Base-by-base conservation (phyloP, 2,888 invertebrate species). In the Trypoxylon attenuatum region DNA sequence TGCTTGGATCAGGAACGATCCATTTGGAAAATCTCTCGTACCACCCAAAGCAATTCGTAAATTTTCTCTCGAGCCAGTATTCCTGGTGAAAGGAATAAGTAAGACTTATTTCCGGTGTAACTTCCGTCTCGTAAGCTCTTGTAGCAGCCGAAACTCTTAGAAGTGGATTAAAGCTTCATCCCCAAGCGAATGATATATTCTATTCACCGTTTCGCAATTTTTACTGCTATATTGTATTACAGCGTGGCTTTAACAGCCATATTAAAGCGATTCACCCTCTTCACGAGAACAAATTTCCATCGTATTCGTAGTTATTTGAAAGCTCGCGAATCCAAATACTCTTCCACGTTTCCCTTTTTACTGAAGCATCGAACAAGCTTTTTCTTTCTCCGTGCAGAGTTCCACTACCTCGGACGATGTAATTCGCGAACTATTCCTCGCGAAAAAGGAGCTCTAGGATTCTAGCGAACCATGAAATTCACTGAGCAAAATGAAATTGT, bases 101-200 rank as follows among this genome's bases (percentile, higher is more conserved):
- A 46, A 22, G 13, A 25, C 13, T n/a, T 23, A 23, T 25, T 23
- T 46, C 23, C 5, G 23, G 10, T 16, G 27, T 23, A n/a, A 46
- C 15, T 22, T 19, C 15, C 15, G 5, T 8, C n/a, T 2, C 6
- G 45, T 46, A 25, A 46, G 25, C 45, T 23, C 13, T 33, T 33
- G 33, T 33, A 4, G 25, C 5, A 16, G 6, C 5, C 25, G 45
- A 16, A 46, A 46, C 45, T 46, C 25, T 46, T 46, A 46, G 45
- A 16, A 25, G 6, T n/a, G 23, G 23, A 18, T 46, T 43, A 43
- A 22, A 2, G 18, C 2, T 25, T 46, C 15, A 25, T 25, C 45
- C 25, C 45, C 4, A 13, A n/a, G n/a, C n/a, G 19, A 19, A 25
- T 46, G 23, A 13, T 25, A 15, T 2, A 16, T 13, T 15, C 23